A percentile compares a stretch with the other conserved stretches of the same genome.
These are phyloP conservation scores for Anoura caudifer DNA, from an alignment of 2,113 vertebrate species.

Conservation along the genomic window DNA sequence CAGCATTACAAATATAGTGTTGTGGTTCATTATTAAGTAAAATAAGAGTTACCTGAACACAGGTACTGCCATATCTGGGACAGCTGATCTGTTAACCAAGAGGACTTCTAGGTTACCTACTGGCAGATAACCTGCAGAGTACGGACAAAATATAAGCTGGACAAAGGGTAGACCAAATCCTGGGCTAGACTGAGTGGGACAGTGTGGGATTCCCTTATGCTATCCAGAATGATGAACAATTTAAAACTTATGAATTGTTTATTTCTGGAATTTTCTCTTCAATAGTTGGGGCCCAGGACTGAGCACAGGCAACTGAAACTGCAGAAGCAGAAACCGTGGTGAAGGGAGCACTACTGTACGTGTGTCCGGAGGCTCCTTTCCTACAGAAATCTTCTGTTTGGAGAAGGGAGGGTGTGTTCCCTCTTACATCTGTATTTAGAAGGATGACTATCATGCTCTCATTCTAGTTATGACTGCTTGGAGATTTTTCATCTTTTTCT, in stretches of 20 bases:
- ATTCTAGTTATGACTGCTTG: constrained; percentile 5
- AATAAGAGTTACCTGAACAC: not conserved
- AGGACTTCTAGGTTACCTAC: too few species aligned
- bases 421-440: not conserved
- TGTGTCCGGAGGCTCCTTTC: not conserved
- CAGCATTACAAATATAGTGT: not conserved
- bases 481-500: not conserved
- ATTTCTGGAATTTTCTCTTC: not conserved
- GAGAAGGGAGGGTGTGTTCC: not conserved
- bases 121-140: not conserved
- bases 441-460: not conserved
- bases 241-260: not conserved
- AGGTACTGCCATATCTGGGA: too few species aligned
- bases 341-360: too few species aligned
- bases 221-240: not conserved
- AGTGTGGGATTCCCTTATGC: not conserved
- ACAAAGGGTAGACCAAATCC: not conserved
- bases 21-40: not conserved
- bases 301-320: too few species aligned
- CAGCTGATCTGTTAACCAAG: not conserved
- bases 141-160: not conserved
- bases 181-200: not conserved
- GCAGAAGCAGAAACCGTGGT: not conserved
- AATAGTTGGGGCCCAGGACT: not conserved
- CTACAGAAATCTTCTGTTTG: not conserved